These are phyloP conservation scores for Petrolisthes cinctipes DNA, from an alignment of 2,888 invertebrate genomes.

Conservation along the genomic window DNA sequence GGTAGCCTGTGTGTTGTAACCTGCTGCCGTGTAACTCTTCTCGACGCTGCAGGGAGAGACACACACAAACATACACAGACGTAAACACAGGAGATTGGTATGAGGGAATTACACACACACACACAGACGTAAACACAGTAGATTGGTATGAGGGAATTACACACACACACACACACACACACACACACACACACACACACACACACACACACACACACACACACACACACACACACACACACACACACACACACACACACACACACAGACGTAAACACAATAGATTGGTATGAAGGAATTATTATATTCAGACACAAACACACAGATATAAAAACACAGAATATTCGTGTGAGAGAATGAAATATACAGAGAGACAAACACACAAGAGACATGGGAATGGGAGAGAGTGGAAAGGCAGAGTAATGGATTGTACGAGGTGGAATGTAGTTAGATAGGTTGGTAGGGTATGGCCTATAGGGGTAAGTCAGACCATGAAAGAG, in stretches of 20 bases:
- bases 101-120: neutral
- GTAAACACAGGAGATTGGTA: neutral
- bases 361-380: neutral
- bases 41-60: neutral
- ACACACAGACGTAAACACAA: constrained; percentile 6
- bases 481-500: neutral
- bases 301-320: neutral
- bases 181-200: too few species aligned
- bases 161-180: neutral
- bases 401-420: neutral
- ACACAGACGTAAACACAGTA: neutral
- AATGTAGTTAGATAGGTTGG: neutral
- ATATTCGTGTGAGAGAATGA: neutral
- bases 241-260: constrained; percentile 11
- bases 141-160: neutral
- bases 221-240: constrained; percentile 12
- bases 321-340: neutral
- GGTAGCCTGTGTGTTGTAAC: too few species aligned
- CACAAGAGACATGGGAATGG: neutral
- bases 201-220: neutral
- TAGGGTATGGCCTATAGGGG: neutral
- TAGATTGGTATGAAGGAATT: neutral
- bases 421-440: neutral
- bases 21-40: neutral
- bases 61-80: neutral